Evolutionary conservation across 2,113 vertebrate genomes (phyloP).

Genomic region (Megaceryle maxima): DNA sequence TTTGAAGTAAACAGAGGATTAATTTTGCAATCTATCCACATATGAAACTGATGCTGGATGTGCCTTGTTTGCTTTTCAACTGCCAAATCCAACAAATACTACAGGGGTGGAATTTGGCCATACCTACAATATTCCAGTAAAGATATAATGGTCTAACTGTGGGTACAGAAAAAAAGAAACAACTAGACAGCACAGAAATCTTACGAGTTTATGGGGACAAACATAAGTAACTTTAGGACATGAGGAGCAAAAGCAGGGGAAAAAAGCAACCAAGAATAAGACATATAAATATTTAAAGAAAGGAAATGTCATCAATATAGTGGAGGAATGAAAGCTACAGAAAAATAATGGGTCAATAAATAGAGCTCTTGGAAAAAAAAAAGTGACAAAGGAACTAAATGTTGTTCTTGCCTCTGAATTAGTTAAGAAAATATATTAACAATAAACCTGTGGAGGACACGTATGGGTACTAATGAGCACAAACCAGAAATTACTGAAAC

Average conservation of each 20-base stretch:
- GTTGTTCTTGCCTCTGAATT: background rate
- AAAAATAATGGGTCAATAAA: constrained; percentile 24
- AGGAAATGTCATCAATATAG: background rate
- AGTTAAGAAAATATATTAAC: background rate
- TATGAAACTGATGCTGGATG: background rate
- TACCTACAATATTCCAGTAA: background rate
- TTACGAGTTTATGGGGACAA: background rate
- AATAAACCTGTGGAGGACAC: background rate
- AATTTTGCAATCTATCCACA: background rate
- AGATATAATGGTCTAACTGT: background rate
- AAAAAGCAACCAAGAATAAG: background rate
- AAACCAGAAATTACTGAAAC: background rate
- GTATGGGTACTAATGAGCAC: background rate
- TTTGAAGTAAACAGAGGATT: background rate
- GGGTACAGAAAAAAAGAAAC: background rate
- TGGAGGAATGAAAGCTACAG: background rate
- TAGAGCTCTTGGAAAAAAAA: background rate
- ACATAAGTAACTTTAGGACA: background rate
- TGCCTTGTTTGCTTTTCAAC: constrained; percentile 39
- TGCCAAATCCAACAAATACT: constrained; percentile 51
- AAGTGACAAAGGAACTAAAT: background rate
- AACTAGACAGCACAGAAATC: background rate
- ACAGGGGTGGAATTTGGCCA: constrained; percentile 7
- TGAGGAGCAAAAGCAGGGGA: background rate
- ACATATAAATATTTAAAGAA: background rate